These are phyloP conservation scores for Echiichthys vipera DNA, from an alignment of 2,797 vertebrate genomes.

Conservation along the genomic window DNA sequence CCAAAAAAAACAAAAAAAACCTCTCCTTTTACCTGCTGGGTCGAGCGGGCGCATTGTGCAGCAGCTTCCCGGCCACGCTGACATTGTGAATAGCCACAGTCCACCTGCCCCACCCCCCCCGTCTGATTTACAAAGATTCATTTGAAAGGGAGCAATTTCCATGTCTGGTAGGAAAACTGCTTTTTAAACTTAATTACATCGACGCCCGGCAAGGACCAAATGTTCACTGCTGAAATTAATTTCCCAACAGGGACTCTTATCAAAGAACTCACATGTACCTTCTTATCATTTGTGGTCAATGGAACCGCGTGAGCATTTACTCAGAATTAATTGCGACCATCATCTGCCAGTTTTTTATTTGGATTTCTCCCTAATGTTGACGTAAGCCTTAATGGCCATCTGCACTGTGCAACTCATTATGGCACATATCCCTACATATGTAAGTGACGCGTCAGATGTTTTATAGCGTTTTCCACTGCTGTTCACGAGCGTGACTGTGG, in stretches of 20 bases:
- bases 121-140: conserved; percentile 51
- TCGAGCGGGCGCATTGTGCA: neutral
- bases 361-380: conserved; percentile 67
- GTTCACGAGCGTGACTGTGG: conserved; percentile 37
- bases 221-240: conserved; percentile 70
- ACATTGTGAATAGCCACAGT: conserved; percentile 13
- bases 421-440: conserved; percentile 43
- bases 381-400: conserved; percentile 64
- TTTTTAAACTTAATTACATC: conserved; percentile 74
- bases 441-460: conserved; percentile 38
- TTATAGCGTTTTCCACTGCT: conserved; percentile 51
- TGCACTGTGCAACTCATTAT: conserved; percentile 65
- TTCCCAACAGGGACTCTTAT: conserved; percentile 68
- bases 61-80: conserved; percentile 9
- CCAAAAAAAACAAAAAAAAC: neutral
- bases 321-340: conserved; percentile 60
- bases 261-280: conserved; percentile 63
- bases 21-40: conserved; percentile 28
- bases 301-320: conserved; percentile 47
- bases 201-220: conserved; percentile 56
- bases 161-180: conserved; percentile 53
- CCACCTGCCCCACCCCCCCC: neutral
- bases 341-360: conserved; percentile 67
- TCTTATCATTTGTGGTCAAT: conserved; percentile 67
- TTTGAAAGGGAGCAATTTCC: conserved; percentile 67